Base-by-base conservation (phyloP, 2,113 vertebrate genomes). In the Eurypyga helias region DNA sequence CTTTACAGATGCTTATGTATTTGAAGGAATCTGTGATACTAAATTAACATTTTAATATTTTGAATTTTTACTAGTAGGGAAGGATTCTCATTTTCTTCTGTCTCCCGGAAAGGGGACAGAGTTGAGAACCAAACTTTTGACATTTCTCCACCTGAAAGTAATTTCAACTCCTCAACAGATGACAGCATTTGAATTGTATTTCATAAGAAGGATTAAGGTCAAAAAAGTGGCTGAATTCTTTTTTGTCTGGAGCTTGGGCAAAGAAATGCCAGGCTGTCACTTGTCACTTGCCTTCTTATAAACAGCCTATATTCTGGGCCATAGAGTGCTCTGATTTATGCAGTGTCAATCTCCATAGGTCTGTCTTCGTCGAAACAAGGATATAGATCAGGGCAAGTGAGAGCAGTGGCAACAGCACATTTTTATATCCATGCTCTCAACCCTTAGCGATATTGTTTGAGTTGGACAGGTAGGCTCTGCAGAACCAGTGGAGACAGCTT, bases 131-230 rank as follows among this genome's bases (percentile, higher is more conserved):
- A 94, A 95, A 93, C 73, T 88, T 96, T 95, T 97, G 78, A 95
- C 92, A 85, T 96, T 86, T 84, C 62, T 55, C 94, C 92, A 77
- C 92, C 65, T 93, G 87, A 94, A 97, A 95, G 81, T 96, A 96
- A 97, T 97, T 96, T 95, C 95, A 98, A 93, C 85, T 94, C 95
- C 93, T 93, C 83, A 91, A 96, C 92, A 96, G 89, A 96, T 97
- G 97, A 97, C 94, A 97, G 81, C 82, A 96, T 97, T 97, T 96
- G 94, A 96, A 96, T 97, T 97, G 92, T 91, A 95, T 95, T 92
- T 88, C 89, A 91, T 87, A 94, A 90, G 88, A 95, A 96, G 90
- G 86, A 66, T 93, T 94, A 95, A 97, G 92, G 97, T 97, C 95
- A 97, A 80, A 85, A 92, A 85, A 77, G 55, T 70, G 45, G 34